Conservation (phyloP, 2,113 vertebrate genomes). For the Ctenomys sociabilis region DNA sequence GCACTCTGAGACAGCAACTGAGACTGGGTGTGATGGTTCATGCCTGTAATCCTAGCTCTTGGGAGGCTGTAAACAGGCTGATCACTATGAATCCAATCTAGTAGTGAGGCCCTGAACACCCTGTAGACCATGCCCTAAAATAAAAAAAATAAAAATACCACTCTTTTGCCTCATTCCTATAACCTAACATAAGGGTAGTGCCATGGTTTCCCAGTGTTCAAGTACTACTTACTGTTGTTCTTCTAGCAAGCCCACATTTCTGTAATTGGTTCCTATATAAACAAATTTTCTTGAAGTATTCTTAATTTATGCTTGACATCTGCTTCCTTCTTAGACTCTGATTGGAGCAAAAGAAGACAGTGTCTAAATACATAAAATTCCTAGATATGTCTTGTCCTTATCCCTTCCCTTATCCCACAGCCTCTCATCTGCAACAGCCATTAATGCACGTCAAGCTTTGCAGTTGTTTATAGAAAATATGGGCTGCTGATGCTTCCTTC, state of each 20-base stretch:
- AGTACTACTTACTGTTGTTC: not conserved
- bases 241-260: constrained; percentile 6
- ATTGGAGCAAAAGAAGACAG: constrained; percentile 25
- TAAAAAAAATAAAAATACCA: too few species aligned
- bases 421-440: not conserved
- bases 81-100: too few species aligned
- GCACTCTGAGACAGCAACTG: too few species aligned
- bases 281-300: constrained; percentile 58
- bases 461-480: not conserved
- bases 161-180: not conserved
- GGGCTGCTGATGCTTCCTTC: not conserved
- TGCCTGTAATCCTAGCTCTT: too few species aligned
- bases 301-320: constrained; percentile 59
- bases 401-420: not conserved
- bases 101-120: too few species aligned
- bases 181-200: not conserved
- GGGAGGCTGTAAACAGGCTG: too few species aligned
- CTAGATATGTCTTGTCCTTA: not conserved
- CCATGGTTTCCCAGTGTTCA: not conserved
- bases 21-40: too few species aligned
- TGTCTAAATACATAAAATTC: not conserved
- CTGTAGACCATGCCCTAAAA: too few species aligned
- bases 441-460: not conserved
- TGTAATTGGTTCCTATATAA: constrained; percentile 33
- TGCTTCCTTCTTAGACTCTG: constrained; percentile 33